Base-by-base conservation (phyloP, 2,113 vertebrate species). In the Oostethus manadensis region DNA sequence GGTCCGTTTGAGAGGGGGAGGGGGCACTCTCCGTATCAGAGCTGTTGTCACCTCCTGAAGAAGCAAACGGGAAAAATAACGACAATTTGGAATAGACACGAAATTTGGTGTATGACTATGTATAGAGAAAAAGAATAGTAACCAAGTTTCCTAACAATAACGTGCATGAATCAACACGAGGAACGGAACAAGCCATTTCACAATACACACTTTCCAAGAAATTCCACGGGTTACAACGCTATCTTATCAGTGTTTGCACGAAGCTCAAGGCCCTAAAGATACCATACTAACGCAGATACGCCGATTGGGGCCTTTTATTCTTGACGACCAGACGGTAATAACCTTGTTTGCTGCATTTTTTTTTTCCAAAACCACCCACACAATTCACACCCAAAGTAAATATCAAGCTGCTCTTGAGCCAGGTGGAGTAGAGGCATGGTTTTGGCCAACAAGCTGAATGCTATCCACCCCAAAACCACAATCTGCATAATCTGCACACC, bases 11-110 rank as follows among this genome's bases (percentile, higher is more conserved):
- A 72, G 94, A 93, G 66, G 97, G 97, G 77, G 97, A 99, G 20
- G 96, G 94, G 63, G 97, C 97, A 62, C 97, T 99, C 88, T 99
- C 97, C 58, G 97, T 99, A 79, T 99, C 97, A 23, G 97, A 99
- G 88, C 95, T 99, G 86, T 99, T 96, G 79, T 99, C 94, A 51
- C 90, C 94, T 82, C 92, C 96, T 98, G 75, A 67, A 66, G 51
- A 62, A 45, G 16, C 14, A 64, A 21, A 55, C 20, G 23, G 65
- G 15, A 4, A 63, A 57, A 48, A 23, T 42, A 42, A 14, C 13
- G 6, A 13, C 2, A 40, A 40, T 40, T 3, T 14, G 62, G 4
- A 20, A 49, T 17, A 56, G 16, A 49, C 38, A 54, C 21, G 11
- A 58, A 26, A 62, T 63, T n/a, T n/a, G n/a, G n/a, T n/a, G n/a